Base-by-base conservation (phyloP, 2,888 invertebrate species). In the Cephus pulcher region DNA sequence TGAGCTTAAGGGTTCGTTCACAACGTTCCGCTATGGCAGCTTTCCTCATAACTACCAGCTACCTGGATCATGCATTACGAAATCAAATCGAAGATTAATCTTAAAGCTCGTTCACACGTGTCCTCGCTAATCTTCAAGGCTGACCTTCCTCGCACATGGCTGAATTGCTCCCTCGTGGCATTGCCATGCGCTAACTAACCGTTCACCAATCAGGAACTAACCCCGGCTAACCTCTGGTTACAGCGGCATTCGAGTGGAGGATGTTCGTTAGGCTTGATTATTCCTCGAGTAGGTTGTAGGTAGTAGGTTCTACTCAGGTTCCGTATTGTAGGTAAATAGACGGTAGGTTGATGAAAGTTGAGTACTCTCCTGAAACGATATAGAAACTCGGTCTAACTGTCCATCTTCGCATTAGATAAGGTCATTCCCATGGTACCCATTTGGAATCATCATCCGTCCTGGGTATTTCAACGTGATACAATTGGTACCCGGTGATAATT, bases 121-220 rank as follows among this genome's bases (percentile, higher is more conserved):
- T 23, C 23, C 23, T 56, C 9, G 56, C 56, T 56, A 56, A 56
- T 56, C 23, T 6, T 56, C 23, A 56, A 56, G 56, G 23, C 23
- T 56, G 56, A 56, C 56, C 56, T 56, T 56, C 9, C 23, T 56
- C 56, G 9, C 56, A 56, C 23, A 23, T 23, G 56, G 23, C 56
- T 56, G 56, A 56, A 56, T 23, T 56, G 6, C 56, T 56, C 56
- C 56, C 56, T 56, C 9, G 23, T 23, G 23, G 23, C 6, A 56
- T 56, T 23, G 56, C 56, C 23, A 23, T 23, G 9, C 56, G 56
- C 82, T 77, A 81, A 80, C 81, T 82, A 84, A 82, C 79, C 79
- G 68, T 69, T 40, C 75, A 74, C 79, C 84, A 81, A 83, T 84
- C 82, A 81, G 78, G 77, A 80, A 76, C 80, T 86, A 86, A 86